Conservation (phyloP, 2,797 vertebrate genomes). For the Catostomus latipinnis region DNA sequence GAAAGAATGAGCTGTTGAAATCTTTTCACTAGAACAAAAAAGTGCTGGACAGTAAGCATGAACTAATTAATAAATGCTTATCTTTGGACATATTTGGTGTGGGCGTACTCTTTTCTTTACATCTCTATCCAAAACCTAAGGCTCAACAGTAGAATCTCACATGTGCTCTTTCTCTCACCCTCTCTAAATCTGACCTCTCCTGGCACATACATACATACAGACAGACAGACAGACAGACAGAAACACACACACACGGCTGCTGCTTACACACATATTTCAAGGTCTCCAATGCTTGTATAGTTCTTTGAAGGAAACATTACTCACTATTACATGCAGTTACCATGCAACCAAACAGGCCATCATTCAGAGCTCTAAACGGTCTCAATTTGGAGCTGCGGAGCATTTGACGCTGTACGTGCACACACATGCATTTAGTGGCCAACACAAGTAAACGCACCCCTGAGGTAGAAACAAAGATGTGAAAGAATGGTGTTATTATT, state of each 20-base stretch:
- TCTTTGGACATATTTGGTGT: constrained; percentile 67
- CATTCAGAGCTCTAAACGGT: constrained; percentile 33
- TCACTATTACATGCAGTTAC: constrained; percentile 45
- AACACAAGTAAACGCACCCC: constrained; percentile 1
- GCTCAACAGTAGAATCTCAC: constrained; percentile 17
- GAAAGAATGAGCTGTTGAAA: constrained; percentile 60
- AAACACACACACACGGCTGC: not conserved
- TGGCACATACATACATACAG: constrained; percentile 37
- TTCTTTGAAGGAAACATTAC: constrained; percentile 44
- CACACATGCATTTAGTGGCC: not conserved
- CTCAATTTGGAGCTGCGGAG: constrained; percentile 11
- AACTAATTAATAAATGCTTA: constrained; percentile 73
- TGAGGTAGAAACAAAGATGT: not conserved
- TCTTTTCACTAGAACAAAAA: constrained; percentile 60
- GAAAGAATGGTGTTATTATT: constrained; percentile 1
- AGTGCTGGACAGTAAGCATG: constrained; percentile 52
- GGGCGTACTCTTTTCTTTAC: constrained; percentile 62
- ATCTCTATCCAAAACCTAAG: constrained; percentile 56
- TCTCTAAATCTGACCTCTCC: constrained; percentile 31
- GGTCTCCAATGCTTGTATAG: constrained; percentile 5
- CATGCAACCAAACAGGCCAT: constrained; percentile 30
- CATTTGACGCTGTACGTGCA: not conserved
- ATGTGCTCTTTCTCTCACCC: constrained; percentile 17
- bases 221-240: constrained; percentile 8
- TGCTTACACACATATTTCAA: not conserved